Conservation (phyloP, 1,140 invertebrate species). For the Drosophila funebris region DNA sequence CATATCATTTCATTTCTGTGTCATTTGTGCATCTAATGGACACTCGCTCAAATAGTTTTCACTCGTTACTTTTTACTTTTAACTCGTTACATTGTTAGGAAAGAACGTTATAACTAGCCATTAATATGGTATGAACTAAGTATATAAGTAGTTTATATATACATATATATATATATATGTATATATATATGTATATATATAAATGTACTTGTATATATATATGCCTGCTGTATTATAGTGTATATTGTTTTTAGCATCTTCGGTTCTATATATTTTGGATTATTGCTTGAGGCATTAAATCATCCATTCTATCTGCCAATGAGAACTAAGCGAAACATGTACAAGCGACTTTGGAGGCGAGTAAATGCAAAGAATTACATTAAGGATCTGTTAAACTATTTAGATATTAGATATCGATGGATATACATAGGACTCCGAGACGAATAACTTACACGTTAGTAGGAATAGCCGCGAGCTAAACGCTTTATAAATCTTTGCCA, state of each 20-base stretch:
- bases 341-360: conserved; percentile 50
- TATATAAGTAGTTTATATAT: conserved; percentile 28
- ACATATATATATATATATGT: conserved; percentile 13
- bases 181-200: conserved; percentile 43
- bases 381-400: conserved; percentile 22
- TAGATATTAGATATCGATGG: neutral
- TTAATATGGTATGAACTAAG: conserved; percentile 40
- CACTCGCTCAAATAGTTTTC: neutral
- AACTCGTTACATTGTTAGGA: conserved; percentile 8
- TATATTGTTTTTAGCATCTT: conserved; percentile 64
- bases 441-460: conserved; percentile 40
- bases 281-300: conserved; percentile 62
- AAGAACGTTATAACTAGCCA: conserved; percentile 31
- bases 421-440: conserved; percentile 15
- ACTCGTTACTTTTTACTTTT: too few species aligned
- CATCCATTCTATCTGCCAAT: neutral
- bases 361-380: conserved; percentile 61
- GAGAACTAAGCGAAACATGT: conserved; percentile 46
- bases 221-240: conserved; percentile 26
- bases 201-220: conserved; percentile 32
- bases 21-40: neutral
- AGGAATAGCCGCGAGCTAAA: conserved; percentile 39
- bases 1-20: neutral
- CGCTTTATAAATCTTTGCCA: conserved; percentile 9
- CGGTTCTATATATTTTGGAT: conserved; percentile 72